Conservation (phyloP, 2,888 invertebrate genomes). For the Salpingus planirostris region DNA sequence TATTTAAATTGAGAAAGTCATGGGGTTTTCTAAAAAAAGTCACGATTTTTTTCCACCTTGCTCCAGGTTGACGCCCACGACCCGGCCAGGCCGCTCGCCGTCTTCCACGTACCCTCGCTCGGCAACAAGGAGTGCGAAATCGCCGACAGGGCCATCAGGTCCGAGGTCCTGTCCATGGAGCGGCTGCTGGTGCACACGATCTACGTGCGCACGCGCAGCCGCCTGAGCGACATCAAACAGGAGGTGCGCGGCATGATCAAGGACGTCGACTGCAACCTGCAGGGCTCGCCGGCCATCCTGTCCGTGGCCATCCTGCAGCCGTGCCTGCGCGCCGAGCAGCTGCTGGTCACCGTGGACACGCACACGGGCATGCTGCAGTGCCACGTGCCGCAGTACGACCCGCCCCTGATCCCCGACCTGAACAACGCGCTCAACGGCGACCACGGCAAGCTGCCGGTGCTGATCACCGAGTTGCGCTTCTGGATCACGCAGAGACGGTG, state of each 20-base stretch:
- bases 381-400: conserved; percentile 86
- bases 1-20: too few species aligned
- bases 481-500: conserved; percentile 90
- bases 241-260: conserved; percentile 63
- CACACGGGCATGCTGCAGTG: conserved; percentile 88
- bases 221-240: conserved; percentile 73
- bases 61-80: conserved; percentile 79
- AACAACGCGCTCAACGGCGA: conserved; percentile 72
- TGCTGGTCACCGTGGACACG: conserved; percentile 88
- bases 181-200: conserved; percentile 90
- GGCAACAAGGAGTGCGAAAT: conserved; percentile 63
- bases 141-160: conserved; percentile 70
- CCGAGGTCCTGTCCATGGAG: conserved; percentile 92
- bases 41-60: too few species aligned
- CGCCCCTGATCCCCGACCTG: conserved; percentile 71
- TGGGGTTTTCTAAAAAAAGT: too few species aligned
- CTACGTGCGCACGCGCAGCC: conserved; percentile 80
- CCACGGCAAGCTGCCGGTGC: conserved; percentile 53
- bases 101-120: conserved; percentile 58
- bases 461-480: conserved; percentile 62
- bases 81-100: conserved; percentile 64
- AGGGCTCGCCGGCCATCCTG: conserved; percentile 88
- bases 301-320: conserved; percentile 84
- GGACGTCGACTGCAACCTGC: conserved; percentile 69
- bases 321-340: conserved; percentile 83